Evolutionary conservation across 2,888 invertebrate species (phyloP).

Genomic region (Tineola bisselliella): DNA sequence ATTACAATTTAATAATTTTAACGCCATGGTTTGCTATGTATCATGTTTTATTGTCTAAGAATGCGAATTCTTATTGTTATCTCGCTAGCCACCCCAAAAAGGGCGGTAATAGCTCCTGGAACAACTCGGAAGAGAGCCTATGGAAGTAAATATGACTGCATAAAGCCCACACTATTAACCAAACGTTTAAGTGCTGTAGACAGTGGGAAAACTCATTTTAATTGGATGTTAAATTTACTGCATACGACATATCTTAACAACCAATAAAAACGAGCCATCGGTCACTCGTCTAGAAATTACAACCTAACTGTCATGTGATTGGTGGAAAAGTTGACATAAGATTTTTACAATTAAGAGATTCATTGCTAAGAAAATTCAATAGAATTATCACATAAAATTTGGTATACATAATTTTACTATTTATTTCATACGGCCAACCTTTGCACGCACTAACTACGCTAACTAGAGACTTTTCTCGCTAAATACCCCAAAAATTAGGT

Average conservation of each 20-base stretch:
- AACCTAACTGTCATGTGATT: too few species aligned
- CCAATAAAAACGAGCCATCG: too few species aligned
- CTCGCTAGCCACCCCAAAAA: background rate
- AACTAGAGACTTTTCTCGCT: background rate
- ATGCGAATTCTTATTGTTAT: background rate
- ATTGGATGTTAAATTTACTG: too few species aligned
- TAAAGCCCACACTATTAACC: too few species aligned
- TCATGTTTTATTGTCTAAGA: background rate
- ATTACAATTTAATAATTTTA: background rate
- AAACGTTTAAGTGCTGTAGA: too few species aligned
- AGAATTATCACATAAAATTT: conserved; percentile 4
- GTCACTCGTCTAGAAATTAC: too few species aligned
- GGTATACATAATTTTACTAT: background rate
- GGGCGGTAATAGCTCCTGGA: background rate
- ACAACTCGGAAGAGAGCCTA: background rate
- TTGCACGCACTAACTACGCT: background rate
- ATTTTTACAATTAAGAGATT: background rate
- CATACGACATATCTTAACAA: too few species aligned
- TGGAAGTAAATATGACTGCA: too few species aligned
- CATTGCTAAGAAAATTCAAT: background rate
- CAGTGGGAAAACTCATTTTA: too few species aligned
- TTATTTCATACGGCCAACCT: background rate
- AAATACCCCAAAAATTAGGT: background rate
- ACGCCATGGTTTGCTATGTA: background rate
- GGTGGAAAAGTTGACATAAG: too few species aligned